A percentile compares a stretch with the other conserved stretches of the same genome.
Conservation (phyloP, 2,888 invertebrate genomes). For the Allacma fusca region DNA sequence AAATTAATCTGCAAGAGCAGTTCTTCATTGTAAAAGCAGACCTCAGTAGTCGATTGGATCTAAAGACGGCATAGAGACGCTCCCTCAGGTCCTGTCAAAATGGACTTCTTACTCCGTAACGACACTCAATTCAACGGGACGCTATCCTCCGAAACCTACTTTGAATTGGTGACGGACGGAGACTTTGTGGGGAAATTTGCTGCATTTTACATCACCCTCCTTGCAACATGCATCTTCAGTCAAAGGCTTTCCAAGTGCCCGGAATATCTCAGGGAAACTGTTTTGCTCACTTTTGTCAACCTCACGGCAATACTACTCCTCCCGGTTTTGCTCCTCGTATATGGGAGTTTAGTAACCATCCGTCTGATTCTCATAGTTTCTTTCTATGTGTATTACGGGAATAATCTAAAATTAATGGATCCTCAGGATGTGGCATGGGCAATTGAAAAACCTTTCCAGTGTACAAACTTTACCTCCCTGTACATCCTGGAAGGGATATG, state of each 20-base stretch:
- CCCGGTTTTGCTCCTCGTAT: not conserved
- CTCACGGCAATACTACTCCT: not conserved
- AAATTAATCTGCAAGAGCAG: too few species aligned
- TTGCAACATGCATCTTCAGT: not conserved
- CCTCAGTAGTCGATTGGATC: too few species aligned
- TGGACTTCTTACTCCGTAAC: not conserved
- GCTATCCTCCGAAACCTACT: not conserved
- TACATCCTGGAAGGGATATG: slow-evolving; percentile 57
- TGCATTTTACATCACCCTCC: not conserved
- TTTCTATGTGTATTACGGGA: not conserved
- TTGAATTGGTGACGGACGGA: not conserved
- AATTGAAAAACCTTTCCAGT: slow-evolving; percentile 48
- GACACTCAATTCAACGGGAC: not conserved
- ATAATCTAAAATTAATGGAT: slow-evolving; percentile 31
- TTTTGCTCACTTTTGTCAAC: not conserved
- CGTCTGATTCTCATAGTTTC: not conserved
- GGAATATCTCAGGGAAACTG: not conserved
- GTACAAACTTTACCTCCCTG: slow-evolving; percentile 55
- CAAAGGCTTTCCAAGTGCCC: slow-evolving; percentile 15
- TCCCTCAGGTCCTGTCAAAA: not conserved
- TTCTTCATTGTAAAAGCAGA: too few species aligned
- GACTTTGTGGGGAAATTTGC: slow-evolving; percentile 1
- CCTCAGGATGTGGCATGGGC: slow-evolving; percentile 54
- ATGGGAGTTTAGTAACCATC: not conserved
- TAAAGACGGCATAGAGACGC: too few species aligned